A percentile compares a stretch with the other conserved stretches of the same genome.
These are phyloP conservation scores for Drosophila chauvacae DNA, from an alignment of 1,140 invertebrate genomes.

Conservation along the genomic window DNA sequence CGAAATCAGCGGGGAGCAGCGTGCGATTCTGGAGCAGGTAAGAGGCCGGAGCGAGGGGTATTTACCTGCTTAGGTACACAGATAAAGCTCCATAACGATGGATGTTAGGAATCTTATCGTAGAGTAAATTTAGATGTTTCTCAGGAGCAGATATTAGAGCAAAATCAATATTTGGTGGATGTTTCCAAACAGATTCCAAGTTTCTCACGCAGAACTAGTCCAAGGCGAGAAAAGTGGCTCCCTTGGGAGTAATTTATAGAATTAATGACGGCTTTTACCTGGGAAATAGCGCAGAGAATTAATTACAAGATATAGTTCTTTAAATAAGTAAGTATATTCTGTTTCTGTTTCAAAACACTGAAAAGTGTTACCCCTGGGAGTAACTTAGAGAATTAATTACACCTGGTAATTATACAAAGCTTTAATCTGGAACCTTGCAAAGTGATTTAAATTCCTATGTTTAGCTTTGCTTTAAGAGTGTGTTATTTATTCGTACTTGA, in stretches of 20 bases:
- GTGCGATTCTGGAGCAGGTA: conserved; percentile 71
- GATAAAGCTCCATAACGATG: neutral
- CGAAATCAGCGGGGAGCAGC: conserved; percentile 70
- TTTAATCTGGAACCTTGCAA: neutral
- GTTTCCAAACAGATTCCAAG: neutral
- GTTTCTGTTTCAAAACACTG: neutral
- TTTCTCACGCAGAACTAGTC: neutral
- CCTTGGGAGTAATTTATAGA: conserved; percentile 1
- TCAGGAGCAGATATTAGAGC: neutral
- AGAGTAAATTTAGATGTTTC: neutral
- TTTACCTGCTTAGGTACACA: neutral
- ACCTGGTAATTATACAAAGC: neutral
- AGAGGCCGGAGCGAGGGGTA: conserved; percentile 13
- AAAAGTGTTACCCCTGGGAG: neutral
- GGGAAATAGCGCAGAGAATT: neutral
- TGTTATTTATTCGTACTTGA: neutral
- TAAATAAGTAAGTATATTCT: neutral
- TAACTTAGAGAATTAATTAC: neutral
- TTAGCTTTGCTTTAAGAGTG: neutral
- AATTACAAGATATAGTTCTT: neutral
- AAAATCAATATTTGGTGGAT: conserved; percentile 4
- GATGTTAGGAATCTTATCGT: neutral
- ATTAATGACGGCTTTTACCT: neutral
- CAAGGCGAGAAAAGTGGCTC: neutral
- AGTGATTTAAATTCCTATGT: neutral